phyloP scores from a whole-genome alignment of 2,113 vertebrate genomes.

The Gymnobelideus leadbeateri region DNA sequence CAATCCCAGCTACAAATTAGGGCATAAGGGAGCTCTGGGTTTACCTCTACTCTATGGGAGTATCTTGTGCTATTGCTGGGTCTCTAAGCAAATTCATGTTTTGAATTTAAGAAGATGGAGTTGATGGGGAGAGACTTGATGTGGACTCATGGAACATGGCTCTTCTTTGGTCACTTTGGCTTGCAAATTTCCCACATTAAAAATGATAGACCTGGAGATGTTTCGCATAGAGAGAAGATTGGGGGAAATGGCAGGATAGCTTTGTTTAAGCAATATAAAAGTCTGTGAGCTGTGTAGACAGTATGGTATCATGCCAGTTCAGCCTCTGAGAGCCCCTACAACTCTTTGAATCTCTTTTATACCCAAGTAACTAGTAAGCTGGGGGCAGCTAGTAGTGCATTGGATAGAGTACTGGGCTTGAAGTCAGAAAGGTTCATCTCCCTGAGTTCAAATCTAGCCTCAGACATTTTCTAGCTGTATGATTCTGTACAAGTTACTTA shows the following conservation, averaged over 20 bases:
- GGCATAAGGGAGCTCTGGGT: accelerated
- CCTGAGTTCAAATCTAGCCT: neutral
- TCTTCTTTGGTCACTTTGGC: neutral
- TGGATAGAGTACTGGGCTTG: neutral
- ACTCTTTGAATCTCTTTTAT: neutral
- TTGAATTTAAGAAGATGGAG: neutral
- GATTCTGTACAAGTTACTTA: neutral
- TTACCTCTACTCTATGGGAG: neutral
- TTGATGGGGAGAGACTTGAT: neutral
- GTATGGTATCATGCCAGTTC: neutral
- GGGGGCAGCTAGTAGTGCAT: neutral
- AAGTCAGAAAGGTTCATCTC: neutral
- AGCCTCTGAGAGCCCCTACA: neutral
- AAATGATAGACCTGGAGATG: neutral
- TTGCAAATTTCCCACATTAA: neutral
- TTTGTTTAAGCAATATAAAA: neutral
- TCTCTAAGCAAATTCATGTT: neutral
- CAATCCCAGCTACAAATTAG: neutral
- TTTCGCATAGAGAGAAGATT: neutral
- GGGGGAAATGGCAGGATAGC: neutral
- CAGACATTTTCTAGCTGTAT: too few species aligned
- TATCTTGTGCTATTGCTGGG: accelerated
- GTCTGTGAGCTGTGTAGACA: neutral
- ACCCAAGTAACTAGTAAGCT: neutral
- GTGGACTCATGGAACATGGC: neutral